These are phyloP conservation scores for Pangasius mekongensis DNA, from an alignment of 2,797 vertebrate species.

Conservation along the genomic window DNA sequence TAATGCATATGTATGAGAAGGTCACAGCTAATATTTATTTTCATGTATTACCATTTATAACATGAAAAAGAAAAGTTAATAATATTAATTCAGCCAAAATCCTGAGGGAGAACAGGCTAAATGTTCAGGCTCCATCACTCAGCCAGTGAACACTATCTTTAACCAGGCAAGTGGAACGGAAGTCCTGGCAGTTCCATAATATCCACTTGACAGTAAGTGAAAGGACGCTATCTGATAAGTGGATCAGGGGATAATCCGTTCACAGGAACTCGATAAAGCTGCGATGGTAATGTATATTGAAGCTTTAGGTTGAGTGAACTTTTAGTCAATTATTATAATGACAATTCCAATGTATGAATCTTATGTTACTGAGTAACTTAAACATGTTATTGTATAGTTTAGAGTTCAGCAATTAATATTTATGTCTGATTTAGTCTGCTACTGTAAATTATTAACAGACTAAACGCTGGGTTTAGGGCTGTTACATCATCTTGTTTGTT, in stretches of 20 bases:
- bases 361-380: neutral
- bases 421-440: neutral
- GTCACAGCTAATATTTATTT: neutral
- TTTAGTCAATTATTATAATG: slow-evolving; percentile 9
- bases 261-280: slow-evolving; percentile 1
- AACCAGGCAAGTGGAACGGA: slow-evolving; percentile 29
- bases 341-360: neutral
- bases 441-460: neutral
- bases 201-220: slow-evolving; percentile 27
- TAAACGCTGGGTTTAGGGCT: neutral
- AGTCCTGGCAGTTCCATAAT: slow-evolving; percentile 31
- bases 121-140: slow-evolving; percentile 3
- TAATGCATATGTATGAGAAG: neutral
- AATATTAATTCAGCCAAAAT: neutral
- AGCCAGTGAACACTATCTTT: slow-evolving; percentile 29
- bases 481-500: neutral
- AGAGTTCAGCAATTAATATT: neutral
- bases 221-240: slow-evolving; percentile 23
- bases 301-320: neutral
- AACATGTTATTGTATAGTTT: neutral
- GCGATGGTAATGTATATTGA: neutral
- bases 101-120: neutral
- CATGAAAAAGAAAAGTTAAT: neutral
- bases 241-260: slow-evolving; percentile 22
- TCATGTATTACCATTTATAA: neutral